Conservation (phyloP, 2,797 vertebrate species). For the Acrossocheilus wenchowensis region DNA sequence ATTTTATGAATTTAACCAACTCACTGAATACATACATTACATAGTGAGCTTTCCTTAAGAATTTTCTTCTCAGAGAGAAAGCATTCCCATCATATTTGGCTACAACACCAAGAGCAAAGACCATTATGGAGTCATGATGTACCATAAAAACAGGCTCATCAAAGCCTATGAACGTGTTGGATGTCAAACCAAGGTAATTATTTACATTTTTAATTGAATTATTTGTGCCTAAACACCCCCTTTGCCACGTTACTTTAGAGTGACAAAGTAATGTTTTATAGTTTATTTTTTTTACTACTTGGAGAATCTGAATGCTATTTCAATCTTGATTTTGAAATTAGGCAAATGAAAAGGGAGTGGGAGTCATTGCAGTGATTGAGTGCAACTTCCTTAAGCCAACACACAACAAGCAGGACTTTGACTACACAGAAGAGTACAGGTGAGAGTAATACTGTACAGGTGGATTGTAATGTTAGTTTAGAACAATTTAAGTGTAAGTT, state of each 20-base stretch:
- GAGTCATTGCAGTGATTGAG: conserved; percentile 93
- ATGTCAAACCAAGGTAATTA: conserved; percentile 88
- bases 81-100: conserved; percentile 89
- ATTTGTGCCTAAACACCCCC: neutral
- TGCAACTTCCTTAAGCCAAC: conserved; percentile 94
- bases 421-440: conserved; percentile 94
- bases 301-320: conserved; percentile 26
- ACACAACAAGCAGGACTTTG: conserved; percentile 97
- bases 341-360: conserved; percentile 89
- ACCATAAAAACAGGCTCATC: conserved; percentile 96
- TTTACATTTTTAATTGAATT: neutral
- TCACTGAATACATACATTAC: conserved; percentile 20
- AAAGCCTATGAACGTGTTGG: conserved; percentile 93
- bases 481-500: neutral
- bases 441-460: conserved; percentile 63
- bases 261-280: neutral
- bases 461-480: neutral
- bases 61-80: conserved; percentile 68
- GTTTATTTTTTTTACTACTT: conserved; percentile 13
- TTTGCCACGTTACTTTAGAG: neutral
- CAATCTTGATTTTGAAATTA: conserved; percentile 58
- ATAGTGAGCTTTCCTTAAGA: conserved; percentile 75
- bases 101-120: conserved; percentile 96
- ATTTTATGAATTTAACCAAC: neutral
- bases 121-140: conserved; percentile 98